Evolutionary conservation across 2,888 invertebrate species (phyloP), one percentile per base, ranked within the genome.

Genomic region (Thyatira batis): DNA sequence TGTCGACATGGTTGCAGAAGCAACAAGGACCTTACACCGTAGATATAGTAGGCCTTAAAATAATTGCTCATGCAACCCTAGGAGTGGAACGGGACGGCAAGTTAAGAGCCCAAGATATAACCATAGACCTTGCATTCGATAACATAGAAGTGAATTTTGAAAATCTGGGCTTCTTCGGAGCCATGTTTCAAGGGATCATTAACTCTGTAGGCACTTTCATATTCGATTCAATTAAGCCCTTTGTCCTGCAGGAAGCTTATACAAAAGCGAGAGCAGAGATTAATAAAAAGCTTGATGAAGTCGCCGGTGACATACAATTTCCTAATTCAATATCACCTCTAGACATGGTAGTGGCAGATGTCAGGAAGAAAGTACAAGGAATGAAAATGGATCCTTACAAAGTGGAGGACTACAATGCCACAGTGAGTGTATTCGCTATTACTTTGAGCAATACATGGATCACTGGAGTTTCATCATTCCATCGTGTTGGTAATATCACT

Each of bases 151-250:
- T 97, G 87, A 95, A 97, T 73, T 97, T 98, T 72, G 94, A 97
- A 82, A 96, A 97, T 76, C 92, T 97, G 0, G 96, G 97, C 4
- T 94, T 97, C 64, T 90, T 97, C 57, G 96, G 95, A 0, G 93
- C 93, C 44, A 85, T 94, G 61, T 93, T 94, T 60, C 95, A 96
- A 80, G 94, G 96, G 0, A 92, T 97, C 48, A 94, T 98, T 45
- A 98, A 97, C 82, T 95, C 96, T 0, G 94, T 97, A 0, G 97
- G 97, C 0, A 94, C 94, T 11, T 94, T 97, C 60, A 93, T 98
- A 9, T 97, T 98, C 69, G 97, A 97, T 78, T 95, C 96, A 9
- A 96, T 98, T 71, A 97, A 98, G 77, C 97, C 97, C 0, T 95
- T 95, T 64, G 94, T 98, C 61, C 86, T 97, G 21, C 94, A 94